Base-by-base conservation (phyloP, 2,888 invertebrate species). In the Eupithecia inturbata region DNA sequence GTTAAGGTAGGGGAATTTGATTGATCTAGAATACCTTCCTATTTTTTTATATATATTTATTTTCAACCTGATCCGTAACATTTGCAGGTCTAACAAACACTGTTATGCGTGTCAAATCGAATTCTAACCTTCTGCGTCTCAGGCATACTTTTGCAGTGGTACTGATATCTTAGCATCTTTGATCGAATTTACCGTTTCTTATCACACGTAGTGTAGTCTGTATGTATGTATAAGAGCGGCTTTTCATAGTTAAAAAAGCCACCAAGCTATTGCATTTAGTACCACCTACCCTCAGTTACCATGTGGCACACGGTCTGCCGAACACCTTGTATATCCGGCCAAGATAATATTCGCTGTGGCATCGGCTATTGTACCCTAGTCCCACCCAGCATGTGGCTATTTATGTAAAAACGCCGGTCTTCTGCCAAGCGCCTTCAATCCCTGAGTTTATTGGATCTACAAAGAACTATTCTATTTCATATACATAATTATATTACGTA, bases 391-490 rank as follows among this genome's bases (percentile, higher is more conserved):
- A 72, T 77, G 79, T 14, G 31, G 62, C 74, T 71, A 31, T 75
- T 74, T 73, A 78, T 69, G 45, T 64, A 45, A 12, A n/a, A 28
- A 28, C 69, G 62, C 22, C 41, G 49, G 66, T 71, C 67, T 67
- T 60, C 68, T 31, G 67, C 66, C 70, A 75, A 72, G 74, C 68
- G 70, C 70, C 64, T 73, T 77, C 68, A 77, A 72, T 26, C 12
- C 45, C 67, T 71, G 71, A 73, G 49, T 74, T 79, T 78, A 79
- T 77, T 72, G 68, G 39, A 70, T 72, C 64, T 19, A 79, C 79
- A 73, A 74, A 76, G 76, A 78, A 74, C 72, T 74, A 80, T 78
- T 80, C 74, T 75, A 75, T 80, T 73, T 76, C 77, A 74, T 75
- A 75, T 36, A 33, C n/a, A n/a, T 79, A 78, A 67, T 77, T 69